These are phyloP conservation scores for Meiosimyza platycephala DNA, from an alignment of 2,888 invertebrate genomes.

Conservation along the genomic window DNA sequence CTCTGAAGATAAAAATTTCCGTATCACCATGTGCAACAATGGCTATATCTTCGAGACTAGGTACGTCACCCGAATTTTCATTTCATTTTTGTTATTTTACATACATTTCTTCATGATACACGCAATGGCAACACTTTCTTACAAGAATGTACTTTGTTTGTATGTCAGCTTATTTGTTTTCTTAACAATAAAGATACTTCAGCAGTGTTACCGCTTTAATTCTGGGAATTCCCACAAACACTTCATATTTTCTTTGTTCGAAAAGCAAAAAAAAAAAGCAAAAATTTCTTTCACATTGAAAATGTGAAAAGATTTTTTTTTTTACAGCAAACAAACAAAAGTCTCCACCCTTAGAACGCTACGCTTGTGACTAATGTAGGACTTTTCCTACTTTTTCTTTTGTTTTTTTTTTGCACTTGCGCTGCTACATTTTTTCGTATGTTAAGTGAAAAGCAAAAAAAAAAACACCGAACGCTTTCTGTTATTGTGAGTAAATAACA, in stretches of 20 bases:
- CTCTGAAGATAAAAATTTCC: too few relatives aligned
- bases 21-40: too few relatives aligned
- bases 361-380: not conserved
- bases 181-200: not conserved
- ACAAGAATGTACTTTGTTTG: too few relatives aligned
- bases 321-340: constrained; percentile 8
- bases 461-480: too few relatives aligned
- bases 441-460: too few relatives aligned
- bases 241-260: constrained; percentile 9
- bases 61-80: too few relatives aligned
- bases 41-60: too few relatives aligned
- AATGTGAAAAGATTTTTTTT: constrained; percentile 45
- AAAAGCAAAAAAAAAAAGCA: not conserved
- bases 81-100: too few relatives aligned
- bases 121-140: constrained; percentile 17
- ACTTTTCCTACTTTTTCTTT: too few relatives aligned
- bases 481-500: not conserved
- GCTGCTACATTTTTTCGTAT: too few relatives aligned
- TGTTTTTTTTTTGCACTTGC: too few relatives aligned
- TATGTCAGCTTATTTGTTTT: too few relatives aligned
- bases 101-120: not conserved
- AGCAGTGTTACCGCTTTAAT: constrained; percentile 7
- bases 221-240: constrained; percentile 27
- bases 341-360: not conserved
- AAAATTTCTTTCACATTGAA: not conserved